These are phyloP conservation scores for Pseudolycoriella hygida DNA, from an alignment of 2,888 invertebrate genomes.

Conservation along the genomic window DNA sequence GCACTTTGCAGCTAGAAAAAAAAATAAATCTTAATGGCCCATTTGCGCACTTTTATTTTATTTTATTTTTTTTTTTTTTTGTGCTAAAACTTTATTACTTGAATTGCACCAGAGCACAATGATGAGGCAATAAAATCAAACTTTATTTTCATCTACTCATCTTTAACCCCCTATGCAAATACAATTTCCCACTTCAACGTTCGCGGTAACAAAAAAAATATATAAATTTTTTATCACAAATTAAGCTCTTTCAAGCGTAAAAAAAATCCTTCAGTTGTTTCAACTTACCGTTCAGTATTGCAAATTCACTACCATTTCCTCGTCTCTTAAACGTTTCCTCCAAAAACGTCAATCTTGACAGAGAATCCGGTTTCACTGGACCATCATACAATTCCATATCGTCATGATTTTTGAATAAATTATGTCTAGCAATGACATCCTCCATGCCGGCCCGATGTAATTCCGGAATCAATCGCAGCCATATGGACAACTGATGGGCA, in stretches of 20 bases:
- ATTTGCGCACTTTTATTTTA: too few species aligned
- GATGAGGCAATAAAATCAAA: conserved; percentile 28
- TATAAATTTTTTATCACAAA: too few species aligned
- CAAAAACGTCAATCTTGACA: conserved; percentile 34
- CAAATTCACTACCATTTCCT: conserved; percentile 23
- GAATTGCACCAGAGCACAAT: conserved; percentile 8
- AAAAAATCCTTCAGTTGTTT: too few species aligned
- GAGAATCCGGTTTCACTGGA: conserved; percentile 68
- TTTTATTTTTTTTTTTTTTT: not conserved
- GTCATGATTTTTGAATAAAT: conserved; percentile 76
- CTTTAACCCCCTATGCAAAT: too few species aligned
- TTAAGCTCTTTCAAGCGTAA: too few species aligned
- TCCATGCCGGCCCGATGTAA: conserved; percentile 77
- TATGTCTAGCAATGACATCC: conserved; percentile 71
- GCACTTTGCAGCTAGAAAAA: too few species aligned
- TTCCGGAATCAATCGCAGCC: conserved; percentile 87
- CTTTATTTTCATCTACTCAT: not conserved
- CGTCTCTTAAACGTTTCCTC: conserved; percentile 38
- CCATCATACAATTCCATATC: conserved; percentile 82
- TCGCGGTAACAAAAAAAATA: too few species aligned
- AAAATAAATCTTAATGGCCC: too few species aligned
- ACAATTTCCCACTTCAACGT: too few species aligned
- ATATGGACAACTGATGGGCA: conserved; percentile 86
- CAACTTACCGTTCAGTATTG: conserved; percentile 9
- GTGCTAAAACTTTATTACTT: conserved; percentile 4